Conservation (phyloP, 30 jellyfish, hydroid and myxozoan species). For the Cassiopea andromeda region DNA sequence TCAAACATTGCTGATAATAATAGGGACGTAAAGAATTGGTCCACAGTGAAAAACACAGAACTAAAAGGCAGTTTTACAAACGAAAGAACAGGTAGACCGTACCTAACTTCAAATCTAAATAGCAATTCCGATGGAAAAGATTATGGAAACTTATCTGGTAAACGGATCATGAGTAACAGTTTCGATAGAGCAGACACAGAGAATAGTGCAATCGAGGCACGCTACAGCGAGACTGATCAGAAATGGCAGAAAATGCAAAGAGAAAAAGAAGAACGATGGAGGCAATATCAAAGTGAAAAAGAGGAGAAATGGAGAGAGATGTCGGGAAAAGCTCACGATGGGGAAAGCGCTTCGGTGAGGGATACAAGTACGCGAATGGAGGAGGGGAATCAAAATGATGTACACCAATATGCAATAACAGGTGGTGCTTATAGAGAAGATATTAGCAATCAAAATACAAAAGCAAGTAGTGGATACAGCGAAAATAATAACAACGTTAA, state of each 20-base stretch:
- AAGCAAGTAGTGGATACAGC: not conserved
- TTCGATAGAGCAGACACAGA: constrained; percentile 45
- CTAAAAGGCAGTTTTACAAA: not conserved
- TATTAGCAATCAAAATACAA: not conserved
- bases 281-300: constrained; percentile 22
- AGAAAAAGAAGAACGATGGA: constrained; percentile 58
- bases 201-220: not conserved
- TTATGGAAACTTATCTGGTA: not conserved
- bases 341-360: not conserved
- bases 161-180: constrained; percentile 19
- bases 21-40: not conserved
- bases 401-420: not conserved
- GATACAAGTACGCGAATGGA: not conserved
- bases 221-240: not conserved
- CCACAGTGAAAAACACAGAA: not conserved
- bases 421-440: constrained; percentile 1
- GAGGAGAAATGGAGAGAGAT: constrained; percentile 55
- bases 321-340: not conserved
- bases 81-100: not conserved
- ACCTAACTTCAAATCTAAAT: too few species aligned
- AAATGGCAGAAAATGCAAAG: constrained; percentile 60
- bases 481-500: constrained; percentile 9
- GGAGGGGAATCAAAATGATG: not conserved
- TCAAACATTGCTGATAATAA: not conserved
- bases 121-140: not conserved